Evolutionary conservation across 2,888 invertebrate species (phyloP).

Genomic region (Neocrepidodera transversa): DNA sequence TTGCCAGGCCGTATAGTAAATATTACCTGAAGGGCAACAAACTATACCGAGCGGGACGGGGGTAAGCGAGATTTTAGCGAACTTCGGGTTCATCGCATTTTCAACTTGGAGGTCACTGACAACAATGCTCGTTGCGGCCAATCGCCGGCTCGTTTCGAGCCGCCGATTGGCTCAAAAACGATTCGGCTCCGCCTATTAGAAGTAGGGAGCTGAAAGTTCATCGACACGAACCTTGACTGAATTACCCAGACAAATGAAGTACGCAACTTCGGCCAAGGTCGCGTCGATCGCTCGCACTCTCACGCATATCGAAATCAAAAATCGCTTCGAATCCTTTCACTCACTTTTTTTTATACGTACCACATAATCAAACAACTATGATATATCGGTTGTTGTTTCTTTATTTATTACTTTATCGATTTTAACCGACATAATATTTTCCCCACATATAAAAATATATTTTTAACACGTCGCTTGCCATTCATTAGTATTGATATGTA

Average conservation of each 20-base stretch:
- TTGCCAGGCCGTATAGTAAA: slow-evolving; percentile 58
- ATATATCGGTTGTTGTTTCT: not conserved
- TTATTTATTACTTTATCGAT: too few relatives aligned
- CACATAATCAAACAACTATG: too few relatives aligned
- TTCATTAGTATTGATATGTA: too few relatives aligned
- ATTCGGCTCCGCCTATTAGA: slow-evolving; percentile 53
- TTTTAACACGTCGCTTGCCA: too few relatives aligned
- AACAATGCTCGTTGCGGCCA: slow-evolving; percentile 67
- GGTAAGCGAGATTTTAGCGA: slow-evolving; percentile 62
- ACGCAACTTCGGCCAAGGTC: slow-evolving; percentile 58
- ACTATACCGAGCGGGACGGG: slow-evolving; percentile 45
- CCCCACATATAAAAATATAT: not conserved
- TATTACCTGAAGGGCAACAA: slow-evolving; percentile 61
- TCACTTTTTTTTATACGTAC: slow-evolving; percentile 46
- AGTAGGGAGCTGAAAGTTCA: slow-evolving; percentile 67
- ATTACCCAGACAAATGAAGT: slow-evolving; percentile 72
- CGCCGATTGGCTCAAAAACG: slow-evolving; percentile 53
- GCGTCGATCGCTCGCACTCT: slow-evolving; percentile 51
- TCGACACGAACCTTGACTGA: slow-evolving; percentile 88
- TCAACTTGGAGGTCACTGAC: slow-evolving; percentile 87
- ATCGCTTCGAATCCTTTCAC: slow-evolving; percentile 53
- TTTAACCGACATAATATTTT: not conserved
- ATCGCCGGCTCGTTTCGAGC: slow-evolving; percentile 59
- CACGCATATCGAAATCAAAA: slow-evolving; percentile 53
- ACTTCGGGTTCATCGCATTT: slow-evolving; percentile 76